A percentile compares a stretch with the other conserved stretches of the same genome.
These are phyloP conservation scores for Phycodurus eques DNA, from an alignment of 2,113 vertebrate genomes.

Conservation along the genomic window DNA sequence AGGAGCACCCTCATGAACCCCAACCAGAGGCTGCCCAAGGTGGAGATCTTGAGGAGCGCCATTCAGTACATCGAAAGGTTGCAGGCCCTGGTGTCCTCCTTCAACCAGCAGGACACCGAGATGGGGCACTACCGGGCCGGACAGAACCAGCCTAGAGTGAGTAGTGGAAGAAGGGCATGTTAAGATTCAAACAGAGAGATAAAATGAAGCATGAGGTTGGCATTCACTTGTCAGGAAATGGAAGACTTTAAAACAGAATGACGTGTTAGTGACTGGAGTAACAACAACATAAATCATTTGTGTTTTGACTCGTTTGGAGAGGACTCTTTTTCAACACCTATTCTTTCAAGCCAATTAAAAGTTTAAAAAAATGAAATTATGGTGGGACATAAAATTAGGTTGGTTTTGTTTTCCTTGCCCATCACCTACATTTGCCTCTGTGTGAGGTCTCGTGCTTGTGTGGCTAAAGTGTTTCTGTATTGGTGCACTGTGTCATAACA, in stretches of 20 bases:
- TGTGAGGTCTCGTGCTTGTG: slow-evolving; percentile 7
- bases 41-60: slow-evolving; percentile 96
- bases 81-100: slow-evolving; percentile 90
- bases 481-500: slow-evolving; percentile 45
- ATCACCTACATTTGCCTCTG: slow-evolving; percentile 1
- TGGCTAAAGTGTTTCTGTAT: slow-evolving; percentile 21
- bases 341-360: background rate
- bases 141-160: slow-evolving; percentile 77
- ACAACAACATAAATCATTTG: background rate
- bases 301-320: background rate
- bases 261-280: too few species aligned
- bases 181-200: slow-evolving; percentile 1
- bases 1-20: slow-evolving; percentile 96
- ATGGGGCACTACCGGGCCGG: slow-evolving; percentile 75
- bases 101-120: slow-evolving; percentile 93
- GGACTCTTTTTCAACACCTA: background rate
- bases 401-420: background rate
- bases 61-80: slow-evolving; percentile 98
- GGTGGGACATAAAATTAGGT: background rate
- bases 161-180: slow-evolving; percentile 47
- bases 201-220: background rate
- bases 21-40: slow-evolving; percentile 96
- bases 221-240: background rate
- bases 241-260: background rate
- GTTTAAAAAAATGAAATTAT: background rate